Conservation (phyloP, 1,140 invertebrate genomes). For the Subanguina moxae region DNA sequence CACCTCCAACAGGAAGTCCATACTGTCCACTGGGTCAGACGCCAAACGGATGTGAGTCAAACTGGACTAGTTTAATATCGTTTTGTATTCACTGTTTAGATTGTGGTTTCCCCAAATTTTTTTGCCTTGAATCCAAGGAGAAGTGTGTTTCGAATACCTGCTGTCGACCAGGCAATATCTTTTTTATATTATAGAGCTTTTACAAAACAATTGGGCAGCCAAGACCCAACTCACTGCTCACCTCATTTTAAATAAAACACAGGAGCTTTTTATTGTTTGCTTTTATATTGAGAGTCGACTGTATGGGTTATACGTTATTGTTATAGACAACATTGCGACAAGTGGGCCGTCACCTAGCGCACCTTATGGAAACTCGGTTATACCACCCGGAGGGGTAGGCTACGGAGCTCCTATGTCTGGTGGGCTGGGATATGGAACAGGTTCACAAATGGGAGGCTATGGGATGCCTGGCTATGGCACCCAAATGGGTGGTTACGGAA, state of each 20-base stretch:
- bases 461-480: neutral
- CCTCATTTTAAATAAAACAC: no score
- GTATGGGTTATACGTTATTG: no score
- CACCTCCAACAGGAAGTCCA: neutral
- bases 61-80: neutral
- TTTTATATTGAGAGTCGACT: no score
- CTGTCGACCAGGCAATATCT: neutral
- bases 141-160: neutral
- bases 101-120: neutral
- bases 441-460: constrained; percentile 5
- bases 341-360: no score
- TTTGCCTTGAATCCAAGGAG: neutral
- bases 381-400: no score
- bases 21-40: neutral
- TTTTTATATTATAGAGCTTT: no score
- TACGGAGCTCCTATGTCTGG: no score
- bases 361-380: no score
- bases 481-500: neutral
- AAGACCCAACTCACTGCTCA: no score
- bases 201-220: no score
- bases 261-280: no score
- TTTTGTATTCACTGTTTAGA: neutral
- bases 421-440: neutral
- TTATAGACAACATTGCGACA: no score
- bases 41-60: neutral